phyloP scores from a whole-genome alignment of 2,797 vertebrate genomes.

The Argentina silus region DNA sequence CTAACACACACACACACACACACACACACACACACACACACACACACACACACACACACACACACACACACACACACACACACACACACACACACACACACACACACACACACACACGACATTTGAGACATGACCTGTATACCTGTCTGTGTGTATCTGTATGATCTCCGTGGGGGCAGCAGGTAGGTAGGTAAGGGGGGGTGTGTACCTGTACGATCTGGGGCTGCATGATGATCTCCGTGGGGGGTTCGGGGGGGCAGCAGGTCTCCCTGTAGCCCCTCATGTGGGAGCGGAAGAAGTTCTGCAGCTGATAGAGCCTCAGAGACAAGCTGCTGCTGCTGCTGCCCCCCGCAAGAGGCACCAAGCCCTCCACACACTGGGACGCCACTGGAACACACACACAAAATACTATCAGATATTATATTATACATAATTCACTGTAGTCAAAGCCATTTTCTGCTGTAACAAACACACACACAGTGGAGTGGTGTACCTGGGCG shows the following conservation, averaged over 20 bases:
- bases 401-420: too few relatives aligned
- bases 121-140: background rate
- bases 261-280: slow-evolving; percentile 64
- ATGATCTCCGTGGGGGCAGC: background rate
- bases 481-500: slow-evolving; percentile 50
- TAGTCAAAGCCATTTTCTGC: background rate
- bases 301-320: slow-evolving; percentile 76
- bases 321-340: too few relatives aligned
- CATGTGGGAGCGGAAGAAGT: slow-evolving; percentile 73
- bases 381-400: background rate
- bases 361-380: slow-evolving; percentile 48
- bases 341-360: slow-evolving; percentile 66
- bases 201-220: slow-evolving; percentile 30
- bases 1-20: background rate
- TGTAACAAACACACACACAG: background rate
- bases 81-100: too few relatives aligned
- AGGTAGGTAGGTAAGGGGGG: slow-evolving; percentile 44
- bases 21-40: background rate
- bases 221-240: slow-evolving; percentile 60
- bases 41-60: too few relatives aligned
- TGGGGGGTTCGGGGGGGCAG: slow-evolving; percentile 67
- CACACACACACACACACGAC: too few relatives aligned
- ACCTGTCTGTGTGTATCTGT: background rate
- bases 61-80: too few relatives aligned
- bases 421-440: background rate